Evolutionary conservation across 2,888 invertebrate species (phyloP).

Genomic region (Barypeithes pellucidus): DNA sequence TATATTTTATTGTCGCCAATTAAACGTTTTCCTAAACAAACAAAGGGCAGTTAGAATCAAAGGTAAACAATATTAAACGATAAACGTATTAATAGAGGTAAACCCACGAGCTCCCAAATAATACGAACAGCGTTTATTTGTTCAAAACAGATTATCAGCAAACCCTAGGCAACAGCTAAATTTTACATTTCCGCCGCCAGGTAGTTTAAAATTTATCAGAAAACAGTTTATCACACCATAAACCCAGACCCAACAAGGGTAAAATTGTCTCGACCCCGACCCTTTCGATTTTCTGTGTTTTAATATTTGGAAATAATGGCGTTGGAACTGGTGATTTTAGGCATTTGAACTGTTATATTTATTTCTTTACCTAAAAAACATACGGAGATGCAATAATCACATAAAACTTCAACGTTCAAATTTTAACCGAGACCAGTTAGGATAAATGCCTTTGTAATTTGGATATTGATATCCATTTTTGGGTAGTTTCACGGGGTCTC

Average conservation of each 20-base stretch:
- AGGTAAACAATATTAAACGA: slow-evolving; percentile 1
- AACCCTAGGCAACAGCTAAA: slow-evolving; percentile 1
- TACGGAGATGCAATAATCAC: too few species aligned
- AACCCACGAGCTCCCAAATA: neutral
- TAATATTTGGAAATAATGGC: neutral
- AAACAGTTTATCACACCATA: slow-evolving; percentile 4
- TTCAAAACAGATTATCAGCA: slow-evolving; percentile 3
- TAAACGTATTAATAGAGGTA: slow-evolving; percentile 1
- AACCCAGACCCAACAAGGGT: slow-evolving; percentile 1
- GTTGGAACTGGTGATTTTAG: neutral
- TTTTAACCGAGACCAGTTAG: too few species aligned
- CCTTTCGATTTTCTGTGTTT: neutral
- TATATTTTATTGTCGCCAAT: neutral
- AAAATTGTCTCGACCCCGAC: neutral
- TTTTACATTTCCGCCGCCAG: slow-evolving; percentile 1
- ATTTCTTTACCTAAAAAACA: too few species aligned
- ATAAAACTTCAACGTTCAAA: too few species aligned
- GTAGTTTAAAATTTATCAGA: slow-evolving; percentile 2
- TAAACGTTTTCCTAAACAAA: neutral
- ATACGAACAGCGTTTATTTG: slow-evolving; percentile 7
- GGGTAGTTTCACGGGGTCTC: too few species aligned
- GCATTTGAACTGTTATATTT: too few species aligned
- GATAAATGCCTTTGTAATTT: too few species aligned
- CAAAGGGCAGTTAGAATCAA: neutral
- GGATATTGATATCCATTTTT: too few species aligned